Evolutionary conservation across 2,113 vertebrate genomes (phyloP), one percentile per base, ranked within the genome.

Genomic region (Sorex fumeus): DNA sequence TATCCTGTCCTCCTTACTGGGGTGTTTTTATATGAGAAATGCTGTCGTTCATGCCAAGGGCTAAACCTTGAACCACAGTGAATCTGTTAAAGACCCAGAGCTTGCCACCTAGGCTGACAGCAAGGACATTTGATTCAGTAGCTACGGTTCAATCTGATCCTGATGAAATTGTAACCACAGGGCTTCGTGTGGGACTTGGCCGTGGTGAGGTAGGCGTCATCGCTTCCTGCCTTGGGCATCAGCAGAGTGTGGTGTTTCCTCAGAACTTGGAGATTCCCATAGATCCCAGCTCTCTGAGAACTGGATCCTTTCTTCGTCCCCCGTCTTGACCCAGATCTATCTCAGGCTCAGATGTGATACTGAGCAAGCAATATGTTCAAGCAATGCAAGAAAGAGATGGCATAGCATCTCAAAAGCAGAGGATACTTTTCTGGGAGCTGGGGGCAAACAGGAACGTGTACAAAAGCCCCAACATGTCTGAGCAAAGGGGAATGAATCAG

Each of bases 281-380:
- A 64, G 60, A 79, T 78, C 70, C 78, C 72, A 67, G 82, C 28
- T 85, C 70, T 88, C 72, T 90, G n/a, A 94, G 47, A 82, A 78
- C 71, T 53, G 30, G 3, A 2, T 70, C 40, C 78, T 76, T 53
- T 47, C 60, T 69, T 78, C n/a, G 27, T 78, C 45, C 36, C 50
- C 5, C 2, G 8, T 78, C 69, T 43, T 19, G 1, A 5, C 3
- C 32, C 3, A n/a, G 30, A 64, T 32, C n/a, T 34, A 76, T 30
- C 19, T n/a, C 10, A 77, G 19, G 45, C 75, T 25, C 81, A 15
- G 8, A 32, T 47, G n/a, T 0, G 2, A 30, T 77, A 30, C 43
- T 57, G 11, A 64, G 36, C 47, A 2, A 30, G 77, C 36, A 60
- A 4, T 82, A 30, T 43, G 88, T 77, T n/a, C 19, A 15, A 79